Conservation (phyloP, 2,888 invertebrate species). For the Pseudococcus jackbeardsleyi region DNA sequence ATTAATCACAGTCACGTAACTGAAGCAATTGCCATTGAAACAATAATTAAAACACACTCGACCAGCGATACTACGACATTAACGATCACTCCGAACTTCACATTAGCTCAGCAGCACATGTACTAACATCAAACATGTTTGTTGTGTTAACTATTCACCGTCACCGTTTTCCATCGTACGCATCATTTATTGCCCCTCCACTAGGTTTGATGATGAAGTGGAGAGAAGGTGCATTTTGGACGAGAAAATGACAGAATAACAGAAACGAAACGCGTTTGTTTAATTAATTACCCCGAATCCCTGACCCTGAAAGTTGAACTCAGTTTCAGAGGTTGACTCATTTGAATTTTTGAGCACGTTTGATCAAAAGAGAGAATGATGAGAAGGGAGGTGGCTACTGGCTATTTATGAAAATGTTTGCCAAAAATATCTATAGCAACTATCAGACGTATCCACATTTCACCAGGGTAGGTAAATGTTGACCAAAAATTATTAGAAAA, state of each 20-base stretch:
- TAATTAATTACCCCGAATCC: background rate
- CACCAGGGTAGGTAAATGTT: too few species aligned
- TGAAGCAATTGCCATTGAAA: background rate
- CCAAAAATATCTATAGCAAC: too few species aligned
- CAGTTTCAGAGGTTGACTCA: too few species aligned
- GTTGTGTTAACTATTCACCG: background rate
- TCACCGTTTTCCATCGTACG: background rate
- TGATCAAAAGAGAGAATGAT: too few species aligned
- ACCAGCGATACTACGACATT: constrained; percentile 12
- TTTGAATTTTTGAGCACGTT: too few species aligned
- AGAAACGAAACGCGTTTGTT: background rate
- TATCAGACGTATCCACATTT: too few species aligned
- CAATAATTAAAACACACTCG: constrained; percentile 20
- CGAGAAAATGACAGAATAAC: background rate
- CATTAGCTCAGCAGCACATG: constrained; percentile 42
- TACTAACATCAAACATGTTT: constrained; percentile 28
- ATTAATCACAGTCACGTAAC: background rate
- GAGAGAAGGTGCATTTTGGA: background rate
- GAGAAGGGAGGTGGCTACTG: too few species aligned
- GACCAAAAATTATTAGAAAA: too few species aligned
- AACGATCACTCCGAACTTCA: constrained; percentile 3
- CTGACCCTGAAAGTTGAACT: background rate
- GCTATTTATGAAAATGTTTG: too few species aligned
- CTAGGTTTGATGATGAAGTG: background rate
- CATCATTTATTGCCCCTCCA: background rate